phyloP scores from a whole-genome alignment of 2,113 vertebrate species.

The Madoqua kirkii region DNA sequence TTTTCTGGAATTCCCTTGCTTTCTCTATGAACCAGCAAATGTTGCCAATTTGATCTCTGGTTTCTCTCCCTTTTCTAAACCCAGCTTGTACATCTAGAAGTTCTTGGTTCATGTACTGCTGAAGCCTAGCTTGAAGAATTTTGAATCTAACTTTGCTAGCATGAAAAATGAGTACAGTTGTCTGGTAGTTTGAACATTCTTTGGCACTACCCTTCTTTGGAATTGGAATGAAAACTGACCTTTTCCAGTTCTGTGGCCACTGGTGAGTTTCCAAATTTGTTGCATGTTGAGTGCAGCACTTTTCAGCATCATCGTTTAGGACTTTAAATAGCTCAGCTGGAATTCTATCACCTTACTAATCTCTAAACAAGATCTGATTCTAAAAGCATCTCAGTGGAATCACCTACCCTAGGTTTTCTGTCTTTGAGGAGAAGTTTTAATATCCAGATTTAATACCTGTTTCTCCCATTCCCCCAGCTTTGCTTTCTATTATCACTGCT shows the following conservation, averaged over 20 bases:
- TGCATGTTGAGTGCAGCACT: neutral
- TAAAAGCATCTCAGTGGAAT: neutral
- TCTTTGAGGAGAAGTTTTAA: neutral
- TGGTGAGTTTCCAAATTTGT: neutral
- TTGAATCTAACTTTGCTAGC: neutral
- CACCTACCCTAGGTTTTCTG: neutral
- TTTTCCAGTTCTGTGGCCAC: neutral
- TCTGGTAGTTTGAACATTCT: neutral
- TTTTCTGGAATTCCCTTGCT: neutral
- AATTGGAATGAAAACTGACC: neutral
- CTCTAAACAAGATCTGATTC: neutral
- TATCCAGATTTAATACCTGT: neutral
- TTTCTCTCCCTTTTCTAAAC: neutral
- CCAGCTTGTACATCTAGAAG: neutral
- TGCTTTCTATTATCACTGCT: neutral
- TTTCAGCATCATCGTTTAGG: neutral
- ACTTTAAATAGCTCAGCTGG: neutral
- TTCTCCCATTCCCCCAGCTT: neutral
- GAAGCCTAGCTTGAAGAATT: neutral
- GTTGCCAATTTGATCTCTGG: neutral
- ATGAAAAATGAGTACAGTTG: neutral
- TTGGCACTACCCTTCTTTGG: neutral
- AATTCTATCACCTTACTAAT: neutral
- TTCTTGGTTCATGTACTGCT: neutral
- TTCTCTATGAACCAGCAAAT: neutral